phyloP scores from a whole-genome alignment of 2,113 vertebrate species.

The Nothoprocta pentlandii region DNA sequence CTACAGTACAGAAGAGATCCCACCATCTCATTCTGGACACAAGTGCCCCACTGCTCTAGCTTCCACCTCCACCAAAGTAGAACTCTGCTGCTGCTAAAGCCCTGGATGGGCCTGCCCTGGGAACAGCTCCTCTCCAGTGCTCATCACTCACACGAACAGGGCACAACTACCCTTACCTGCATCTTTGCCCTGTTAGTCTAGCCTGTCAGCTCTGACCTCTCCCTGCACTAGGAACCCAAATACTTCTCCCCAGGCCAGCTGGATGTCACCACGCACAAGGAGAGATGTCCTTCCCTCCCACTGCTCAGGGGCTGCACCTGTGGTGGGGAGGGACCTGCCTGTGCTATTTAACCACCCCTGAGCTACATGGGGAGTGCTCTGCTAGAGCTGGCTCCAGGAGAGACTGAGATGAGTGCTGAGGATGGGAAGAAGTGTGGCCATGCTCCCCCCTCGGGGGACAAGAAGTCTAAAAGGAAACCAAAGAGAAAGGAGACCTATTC shows the following conservation, averaged over 20 bases:
- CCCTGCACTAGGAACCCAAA: neutral
- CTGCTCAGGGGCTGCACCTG: neutral
- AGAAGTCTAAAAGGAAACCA: neutral
- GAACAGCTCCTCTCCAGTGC: neutral
- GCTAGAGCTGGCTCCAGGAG: neutral
- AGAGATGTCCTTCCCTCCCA: neutral
- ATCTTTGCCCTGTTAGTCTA: neutral
- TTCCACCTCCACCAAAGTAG: neutral
- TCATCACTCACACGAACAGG: neutral
- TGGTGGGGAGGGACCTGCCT: neutral
- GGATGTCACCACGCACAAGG: neutral
- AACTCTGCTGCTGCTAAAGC: neutral
- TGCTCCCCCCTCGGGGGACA: neutral
- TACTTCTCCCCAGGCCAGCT: neutral
- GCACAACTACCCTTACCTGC: neutral
- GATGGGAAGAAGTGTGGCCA: neutral
- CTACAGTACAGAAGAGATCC: neutral
- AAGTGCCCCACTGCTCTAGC: neutral
- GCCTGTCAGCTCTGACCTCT: neutral
- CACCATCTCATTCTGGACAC: neutral
- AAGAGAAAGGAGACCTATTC: constrained; percentile 55
- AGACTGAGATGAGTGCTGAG: neutral
- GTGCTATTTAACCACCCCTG: neutral
- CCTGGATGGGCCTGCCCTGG: neutral
- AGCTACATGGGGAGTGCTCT: fast-evolving